These are phyloP conservation scores for Anas georgica DNA, from an alignment of 2,797 vertebrate genomes.

Conservation along the genomic window DNA sequence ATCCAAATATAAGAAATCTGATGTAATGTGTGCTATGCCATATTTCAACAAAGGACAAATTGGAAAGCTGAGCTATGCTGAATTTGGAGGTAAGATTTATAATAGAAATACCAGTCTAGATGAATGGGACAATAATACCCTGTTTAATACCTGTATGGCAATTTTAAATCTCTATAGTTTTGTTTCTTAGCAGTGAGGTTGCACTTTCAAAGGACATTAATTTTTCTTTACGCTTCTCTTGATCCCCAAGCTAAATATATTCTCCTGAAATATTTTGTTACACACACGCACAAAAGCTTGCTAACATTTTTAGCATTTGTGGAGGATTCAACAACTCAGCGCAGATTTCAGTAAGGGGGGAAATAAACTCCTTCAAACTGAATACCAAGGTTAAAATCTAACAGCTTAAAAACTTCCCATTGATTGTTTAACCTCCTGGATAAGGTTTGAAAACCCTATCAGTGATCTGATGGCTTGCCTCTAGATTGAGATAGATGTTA, in stretches of 20 bases:
- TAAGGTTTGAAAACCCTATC: not conserved
- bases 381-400: not conserved
- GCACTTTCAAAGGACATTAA: not conserved
- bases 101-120: not conserved
- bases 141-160: constrained; percentile 7
- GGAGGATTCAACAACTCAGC: not conserved
- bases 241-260: not conserved
- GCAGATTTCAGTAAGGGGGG: not conserved
- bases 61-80: not conserved
- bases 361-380: not conserved
- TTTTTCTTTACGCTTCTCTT: constrained; percentile 4
- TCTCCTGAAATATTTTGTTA: not conserved
- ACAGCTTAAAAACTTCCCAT: not conserved
- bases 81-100: not conserved
- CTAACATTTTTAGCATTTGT: not conserved
- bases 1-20: not conserved
- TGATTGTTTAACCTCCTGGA: not conserved
- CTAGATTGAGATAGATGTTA: not conserved
- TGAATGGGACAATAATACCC: not conserved
- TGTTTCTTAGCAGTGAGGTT: not conserved
- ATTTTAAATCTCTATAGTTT: constrained; percentile 7
- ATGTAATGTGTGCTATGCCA: not conserved
- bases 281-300: not conserved
- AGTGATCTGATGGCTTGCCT: not conserved
- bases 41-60: not conserved